phyloP scores from a whole-genome alignment of 92 coral and sea anemone species.

The Epizoanthus fatuus region DNA sequence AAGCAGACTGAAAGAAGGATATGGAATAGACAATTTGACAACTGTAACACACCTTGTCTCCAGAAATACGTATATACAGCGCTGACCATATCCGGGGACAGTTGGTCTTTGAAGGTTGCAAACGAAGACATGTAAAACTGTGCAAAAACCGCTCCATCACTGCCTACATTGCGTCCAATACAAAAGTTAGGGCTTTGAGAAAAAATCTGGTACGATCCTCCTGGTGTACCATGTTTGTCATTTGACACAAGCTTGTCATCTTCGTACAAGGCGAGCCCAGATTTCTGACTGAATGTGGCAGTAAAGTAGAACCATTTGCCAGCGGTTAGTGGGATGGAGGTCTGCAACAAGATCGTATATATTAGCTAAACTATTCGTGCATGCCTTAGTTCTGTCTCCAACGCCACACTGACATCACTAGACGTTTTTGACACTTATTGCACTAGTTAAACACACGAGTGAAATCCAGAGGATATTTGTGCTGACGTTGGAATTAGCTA shows the following conservation, averaged over 20 bases:
- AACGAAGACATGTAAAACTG: conserved; percentile 81
- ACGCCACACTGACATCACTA: too few relatives aligned
- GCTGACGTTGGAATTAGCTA: too few relatives aligned
- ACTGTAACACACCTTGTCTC: conserved; percentile 79
- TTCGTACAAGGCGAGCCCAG: conserved; percentile 81
- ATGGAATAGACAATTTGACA: too few relatives aligned
- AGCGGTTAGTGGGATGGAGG: conserved; percentile 68
- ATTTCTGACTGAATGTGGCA: conserved; percentile 82
- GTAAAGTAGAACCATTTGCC: conserved; percentile 86
- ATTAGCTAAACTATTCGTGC: too few relatives aligned
- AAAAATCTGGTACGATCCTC: conserved; percentile 49
- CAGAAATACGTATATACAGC: conserved; percentile 86
- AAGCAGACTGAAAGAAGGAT: not conserved
- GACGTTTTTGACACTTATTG: too few relatives aligned
- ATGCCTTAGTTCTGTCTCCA: too few relatives aligned
- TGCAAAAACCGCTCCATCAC: conserved; percentile 59
- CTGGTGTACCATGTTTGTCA: conserved; percentile 61
- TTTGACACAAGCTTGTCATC: conserved; percentile 66
- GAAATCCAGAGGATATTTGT: too few relatives aligned
- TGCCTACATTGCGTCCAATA: conserved; percentile 84
- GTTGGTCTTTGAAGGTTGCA: conserved; percentile 75
- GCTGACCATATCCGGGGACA: conserved; percentile 72
- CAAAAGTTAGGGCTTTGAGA: conserved; percentile 73
- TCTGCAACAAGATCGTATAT: conserved; percentile 45
- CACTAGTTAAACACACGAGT: too few relatives aligned